Evolutionary conservation across 1,140 invertebrate species (phyloP), one percentile per base, ranked within the genome.

Genomic region (Drosophila guanche): DNA sequence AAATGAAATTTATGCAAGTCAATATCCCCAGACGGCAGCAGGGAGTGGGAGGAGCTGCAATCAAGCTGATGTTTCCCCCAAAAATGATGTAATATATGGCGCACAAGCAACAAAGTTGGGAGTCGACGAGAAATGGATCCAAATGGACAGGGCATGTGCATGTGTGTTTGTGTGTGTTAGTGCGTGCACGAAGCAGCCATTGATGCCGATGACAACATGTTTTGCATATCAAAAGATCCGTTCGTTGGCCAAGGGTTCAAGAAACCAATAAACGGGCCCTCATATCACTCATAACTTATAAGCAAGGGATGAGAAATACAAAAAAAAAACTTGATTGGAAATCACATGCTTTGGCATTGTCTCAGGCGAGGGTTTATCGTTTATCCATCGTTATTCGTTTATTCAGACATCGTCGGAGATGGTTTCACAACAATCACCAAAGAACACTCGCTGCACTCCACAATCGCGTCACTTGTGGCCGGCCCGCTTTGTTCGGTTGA

Each of bases 361-460:
- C 42, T 40, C 48, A 60, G 60, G 41, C 22, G 54, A 42, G 41
- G 51, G 41, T 41, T 29, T 37, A 12, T 12, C 33, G 33, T 10
- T 41, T 16, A 20, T 43, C 14, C 16, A 41, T 50, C 23, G 74
- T 79, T 74, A 51, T 51, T 73, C 51, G 7, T 58, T 45, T 16
- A 56, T 57, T 73, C 42, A 48, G 41, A 33, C n/a, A 50, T 62
- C 65, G 53, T 53, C 60, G 43, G 33, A 47, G 69, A 40, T n/a
- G 51, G 61, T 70, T 85, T 89, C 51, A 89, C 76, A 75, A 91
- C 71, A 65, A 91, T 89, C 65, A 91, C 86, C 51, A 91, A 76
- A 74, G 90, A 91, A 71, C 90, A 91, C 78, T 91, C 90, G 60
- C 54, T 91, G 73, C 90, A 91, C 69, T 91, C 90, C 57, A 91